Conservation (phyloP, 2,797 vertebrate species). For the Enteromius trimaculatus region DNA sequence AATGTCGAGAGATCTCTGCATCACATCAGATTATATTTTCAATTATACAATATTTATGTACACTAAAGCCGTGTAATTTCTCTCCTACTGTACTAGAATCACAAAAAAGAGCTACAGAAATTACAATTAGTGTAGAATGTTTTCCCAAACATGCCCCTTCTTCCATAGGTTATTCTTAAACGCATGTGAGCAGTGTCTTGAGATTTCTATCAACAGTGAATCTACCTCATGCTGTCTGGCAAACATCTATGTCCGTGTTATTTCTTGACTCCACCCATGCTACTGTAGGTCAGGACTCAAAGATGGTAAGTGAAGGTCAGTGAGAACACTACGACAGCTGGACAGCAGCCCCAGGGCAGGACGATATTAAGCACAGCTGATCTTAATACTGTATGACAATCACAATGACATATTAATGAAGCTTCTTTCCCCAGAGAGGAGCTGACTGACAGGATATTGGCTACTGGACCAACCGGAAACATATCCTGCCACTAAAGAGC, state of each 20-base stretch:
- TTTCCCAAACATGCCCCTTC: not conserved
- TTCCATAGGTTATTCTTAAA: not conserved
- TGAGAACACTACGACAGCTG: slow-evolving; percentile 40
- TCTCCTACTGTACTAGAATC: not conserved
- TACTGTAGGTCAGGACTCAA: slow-evolving; percentile 20
- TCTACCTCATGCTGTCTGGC: not conserved
- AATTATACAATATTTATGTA: not conserved
- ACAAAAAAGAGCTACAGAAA: not conserved
- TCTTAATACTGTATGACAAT: slow-evolving; percentile 60
- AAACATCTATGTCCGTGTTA: not conserved
- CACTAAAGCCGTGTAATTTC: not conserved
- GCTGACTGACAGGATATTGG: slow-evolving; percentile 43
- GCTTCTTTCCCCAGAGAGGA: slow-evolving; percentile 40
- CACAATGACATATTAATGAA: slow-evolving; percentile 63
- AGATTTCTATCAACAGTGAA: not conserved
- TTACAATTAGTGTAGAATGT: not conserved
- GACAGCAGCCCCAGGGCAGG: slow-evolving; percentile 53
- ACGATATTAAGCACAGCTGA: slow-evolving; percentile 59
- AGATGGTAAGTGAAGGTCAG: slow-evolving; percentile 46
- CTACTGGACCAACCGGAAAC: slow-evolving; percentile 36
- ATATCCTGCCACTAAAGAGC: slow-evolving; percentile 23
- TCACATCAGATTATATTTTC: not conserved
- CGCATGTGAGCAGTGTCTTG: not conserved
- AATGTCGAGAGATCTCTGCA: not conserved
- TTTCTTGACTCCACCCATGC: slow-evolving; percentile 11